Base-by-base conservation (phyloP, 1,140 invertebrate species). In the Calycopis cecrops region DNA sequence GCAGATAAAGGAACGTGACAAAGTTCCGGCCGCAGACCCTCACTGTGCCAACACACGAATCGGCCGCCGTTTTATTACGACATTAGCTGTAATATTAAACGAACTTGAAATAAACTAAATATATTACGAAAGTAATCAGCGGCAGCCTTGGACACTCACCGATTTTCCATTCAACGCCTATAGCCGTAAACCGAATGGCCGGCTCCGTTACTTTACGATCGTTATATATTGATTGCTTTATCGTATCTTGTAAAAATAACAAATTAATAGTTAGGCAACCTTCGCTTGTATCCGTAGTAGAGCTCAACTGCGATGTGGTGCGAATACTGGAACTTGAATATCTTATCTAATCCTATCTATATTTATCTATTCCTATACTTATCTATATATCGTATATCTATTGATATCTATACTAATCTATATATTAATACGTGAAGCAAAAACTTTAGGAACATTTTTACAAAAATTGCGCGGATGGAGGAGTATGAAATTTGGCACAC, bases 191-290 rank as follows among this genome's bases (percentile, higher is more conserved):
- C 40, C 9, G 2, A 10, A 37, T 37, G 40, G 40, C 12, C 40
- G 12, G 40, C 8, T 9, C 14, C 40, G 40, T 44, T 44, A 44
- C 9, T 44, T 44, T 44, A 44, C 17, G 40, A 44, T 44, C 40
- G n/a, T 44, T 44, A 44, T 44, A n/a, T n/a, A 44, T 44, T 44
- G 40, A 44, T 44, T 44, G 40, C 40, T 44, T 44, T 44, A 44
- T 44, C 40, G 40, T 44, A 9, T 44, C 40, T 44, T 14, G 40
- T 44, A 16, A 16, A 16, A 44, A 44, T 16, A 44, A 17, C 14
- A 44, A 44, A 44, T 44, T 44, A 17, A 44, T 16, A 44, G 17
- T 44, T 44, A 16, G 14, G 40, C 9, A 44, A 44, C 40, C 8
- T 44, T 16, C 21, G 21, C 6, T 28, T 28, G 21, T 28, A 28